A percentile compares a stretch with the other conserved stretches of the same genome.
Conservation (phyloP, 2,113 vertebrate genomes). For the Cyanocitta stelleri region DNA sequence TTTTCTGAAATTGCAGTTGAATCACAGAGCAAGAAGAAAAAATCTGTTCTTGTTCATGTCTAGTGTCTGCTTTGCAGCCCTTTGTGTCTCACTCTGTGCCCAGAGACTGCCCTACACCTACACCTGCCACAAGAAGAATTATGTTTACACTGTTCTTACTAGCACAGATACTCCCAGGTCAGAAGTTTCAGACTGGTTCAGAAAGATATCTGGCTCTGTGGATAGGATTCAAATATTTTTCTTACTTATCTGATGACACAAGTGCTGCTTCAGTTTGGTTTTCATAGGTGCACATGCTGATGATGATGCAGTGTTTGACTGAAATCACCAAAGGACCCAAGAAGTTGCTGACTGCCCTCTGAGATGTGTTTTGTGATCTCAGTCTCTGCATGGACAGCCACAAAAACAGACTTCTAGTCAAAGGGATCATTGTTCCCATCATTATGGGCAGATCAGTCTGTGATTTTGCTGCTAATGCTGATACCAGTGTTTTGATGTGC, state of each 20-base stretch:
- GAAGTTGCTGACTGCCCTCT: neutral
- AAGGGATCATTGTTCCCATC: neutral
- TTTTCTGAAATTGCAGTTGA: neutral
- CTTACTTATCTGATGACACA: neutral
- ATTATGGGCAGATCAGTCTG: neutral
- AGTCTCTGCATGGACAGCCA: neutral
- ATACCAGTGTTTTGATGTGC: neutral
- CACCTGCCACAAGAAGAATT: neutral
- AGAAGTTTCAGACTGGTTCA: neutral
- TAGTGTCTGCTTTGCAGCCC: neutral
- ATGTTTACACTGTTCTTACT: neutral
- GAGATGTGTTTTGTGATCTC: neutral
- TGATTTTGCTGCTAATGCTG: neutral
- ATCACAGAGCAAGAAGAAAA: neutral
- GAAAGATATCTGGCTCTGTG: neutral
- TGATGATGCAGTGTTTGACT: neutral
- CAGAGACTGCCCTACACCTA: neutral
- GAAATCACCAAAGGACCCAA: neutral
- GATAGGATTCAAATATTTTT: neutral
- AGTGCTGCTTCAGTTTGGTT: neutral
- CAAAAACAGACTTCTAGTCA: neutral
- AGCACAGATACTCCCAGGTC: neutral
- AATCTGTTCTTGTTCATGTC: neutral
- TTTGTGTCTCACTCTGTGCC: neutral
- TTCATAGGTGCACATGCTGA: neutral